Evolutionary conservation across 2,113 vertebrate species (phyloP).

Genomic region (Dolichallabes microphthalmus): DNA sequence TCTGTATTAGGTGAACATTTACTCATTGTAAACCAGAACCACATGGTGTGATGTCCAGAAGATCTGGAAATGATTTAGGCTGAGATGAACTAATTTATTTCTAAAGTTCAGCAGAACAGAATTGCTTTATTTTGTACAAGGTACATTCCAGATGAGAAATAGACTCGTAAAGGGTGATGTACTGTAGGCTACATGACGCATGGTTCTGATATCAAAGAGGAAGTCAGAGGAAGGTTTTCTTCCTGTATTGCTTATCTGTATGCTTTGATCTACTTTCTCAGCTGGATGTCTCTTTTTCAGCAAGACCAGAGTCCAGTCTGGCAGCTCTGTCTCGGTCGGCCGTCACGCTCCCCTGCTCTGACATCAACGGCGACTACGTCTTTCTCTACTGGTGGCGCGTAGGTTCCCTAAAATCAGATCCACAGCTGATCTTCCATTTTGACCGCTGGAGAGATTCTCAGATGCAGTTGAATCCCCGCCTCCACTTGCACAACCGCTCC

Average conservation of each 20-base stretch:
- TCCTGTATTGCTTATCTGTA: not conserved
- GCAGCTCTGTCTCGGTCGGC: constrained; percentile 45
- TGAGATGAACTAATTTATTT: not conserved
- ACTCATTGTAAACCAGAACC: no score
- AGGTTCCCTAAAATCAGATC: not conserved
- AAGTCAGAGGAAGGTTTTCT: not conserved
- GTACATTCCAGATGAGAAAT: not conserved
- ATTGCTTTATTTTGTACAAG: not conserved
- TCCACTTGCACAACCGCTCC: constrained; percentile 54
- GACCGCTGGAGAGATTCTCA: constrained; percentile 65
- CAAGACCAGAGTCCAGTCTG: constrained; percentile 47
- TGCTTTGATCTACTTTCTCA: constrained; percentile 2
- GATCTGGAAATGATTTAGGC: not conserved
- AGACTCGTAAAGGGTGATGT: not conserved
- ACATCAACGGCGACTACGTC: constrained; percentile 63
- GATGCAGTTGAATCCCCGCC: not conserved
- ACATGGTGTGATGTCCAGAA: not conserved
- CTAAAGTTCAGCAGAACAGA: not conserved
- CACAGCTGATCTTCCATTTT: constrained; percentile 50
- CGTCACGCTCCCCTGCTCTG: constrained; percentile 59
- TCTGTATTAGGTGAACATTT: no score
- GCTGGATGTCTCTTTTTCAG: not conserved
- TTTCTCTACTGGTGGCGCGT: constrained; percentile 60
- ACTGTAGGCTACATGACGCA: not conserved
- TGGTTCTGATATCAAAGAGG: not conserved